Evolutionary conservation across 2,113 vertebrate genomes (phyloP).

Genomic region (Okapia johnstoni): DNA sequence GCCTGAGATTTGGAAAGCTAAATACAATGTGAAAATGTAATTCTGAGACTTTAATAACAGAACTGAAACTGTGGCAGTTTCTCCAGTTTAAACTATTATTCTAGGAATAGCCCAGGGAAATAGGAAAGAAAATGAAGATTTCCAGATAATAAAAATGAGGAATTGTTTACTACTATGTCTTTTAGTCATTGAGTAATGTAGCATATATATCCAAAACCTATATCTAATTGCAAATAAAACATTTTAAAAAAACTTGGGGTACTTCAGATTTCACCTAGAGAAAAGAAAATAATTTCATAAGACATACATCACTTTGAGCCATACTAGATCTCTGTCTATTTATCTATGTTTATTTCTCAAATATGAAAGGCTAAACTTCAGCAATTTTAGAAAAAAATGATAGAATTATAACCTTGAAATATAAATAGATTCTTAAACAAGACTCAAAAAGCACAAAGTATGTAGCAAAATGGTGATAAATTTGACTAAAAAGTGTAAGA

Average conservation of each 20-base stretch:
- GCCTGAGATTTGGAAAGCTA: not conserved
- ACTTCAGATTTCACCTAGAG: not conserved
- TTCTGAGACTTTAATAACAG: not conserved
- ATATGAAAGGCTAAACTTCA: not conserved
- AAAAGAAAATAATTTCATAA: not conserved
- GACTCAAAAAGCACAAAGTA: not conserved
- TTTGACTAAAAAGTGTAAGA: not conserved
- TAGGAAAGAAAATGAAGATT: not conserved
- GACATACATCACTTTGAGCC: not conserved
- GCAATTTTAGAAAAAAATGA: not conserved
- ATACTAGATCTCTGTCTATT: not conserved
- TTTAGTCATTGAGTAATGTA: not conserved
- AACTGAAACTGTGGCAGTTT: not conserved
- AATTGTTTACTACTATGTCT: not conserved
- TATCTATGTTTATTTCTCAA: not conserved
- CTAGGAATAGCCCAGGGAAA: not conserved
- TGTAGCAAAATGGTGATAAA: not conserved
- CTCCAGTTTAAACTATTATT: not conserved
- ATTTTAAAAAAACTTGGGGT: not conserved
- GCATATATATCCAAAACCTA: not conserved
- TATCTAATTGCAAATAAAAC: not conserved
- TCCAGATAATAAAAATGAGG: not conserved
- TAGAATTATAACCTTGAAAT: not conserved
- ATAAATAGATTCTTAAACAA: not conserved
- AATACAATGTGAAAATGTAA: not conserved